Evolutionary conservation across 1,140 invertebrate species (phyloP), one percentile per base, ranked within the genome.

Genomic region (Stratiolaelaps scimitus): DNA sequence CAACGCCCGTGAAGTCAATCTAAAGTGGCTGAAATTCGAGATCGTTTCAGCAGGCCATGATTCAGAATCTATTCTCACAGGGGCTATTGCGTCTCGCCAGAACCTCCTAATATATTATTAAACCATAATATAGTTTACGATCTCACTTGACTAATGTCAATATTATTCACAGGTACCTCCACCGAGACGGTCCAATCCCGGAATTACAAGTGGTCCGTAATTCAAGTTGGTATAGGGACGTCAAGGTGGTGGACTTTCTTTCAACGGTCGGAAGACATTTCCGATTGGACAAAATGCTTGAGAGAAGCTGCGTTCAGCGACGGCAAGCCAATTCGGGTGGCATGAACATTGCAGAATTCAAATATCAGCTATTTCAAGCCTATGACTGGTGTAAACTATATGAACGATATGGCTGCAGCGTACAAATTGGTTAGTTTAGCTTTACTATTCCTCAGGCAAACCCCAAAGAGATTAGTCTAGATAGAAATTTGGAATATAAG

Each of bases 321-420:
- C 81, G 91, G 68, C 75, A 95, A 7, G 68, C 72, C 17, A 85
- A 85, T 13, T 80, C 84, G 29, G 80, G 80, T 40, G 92, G 92
- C 46, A 88, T 98, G 82, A 94, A 85, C 75, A 93, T 91, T 72
- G 86, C 90, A 2, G 95, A 98, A 77, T 97, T 99, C 75, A 84
- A 84, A 43, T 98, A 98, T 75, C 93, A 96, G 77, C 78, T 92
- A 68, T 92, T 98, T 73, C 95, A 99, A 81, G 85, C 91, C 0
- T 92, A 92, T 77, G 95, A 99, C 77, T 99, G 94, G 93, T 74
- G 89, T 17, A 81, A 93, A 76, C 81, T 99, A 44, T 80, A 83
- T 60, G 80, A 86, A 48, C 82, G 84, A 48, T 83, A 89, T 73
- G 80, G 87, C 26, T 98, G 94, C 75, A 78, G 76, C 66, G 90